Percentiles rank a stretch among this genome's conserved stretches.
phyloP scores from a whole-genome alignment of 2,797 vertebrate genomes.

The Loris lydekkerianus region DNA sequence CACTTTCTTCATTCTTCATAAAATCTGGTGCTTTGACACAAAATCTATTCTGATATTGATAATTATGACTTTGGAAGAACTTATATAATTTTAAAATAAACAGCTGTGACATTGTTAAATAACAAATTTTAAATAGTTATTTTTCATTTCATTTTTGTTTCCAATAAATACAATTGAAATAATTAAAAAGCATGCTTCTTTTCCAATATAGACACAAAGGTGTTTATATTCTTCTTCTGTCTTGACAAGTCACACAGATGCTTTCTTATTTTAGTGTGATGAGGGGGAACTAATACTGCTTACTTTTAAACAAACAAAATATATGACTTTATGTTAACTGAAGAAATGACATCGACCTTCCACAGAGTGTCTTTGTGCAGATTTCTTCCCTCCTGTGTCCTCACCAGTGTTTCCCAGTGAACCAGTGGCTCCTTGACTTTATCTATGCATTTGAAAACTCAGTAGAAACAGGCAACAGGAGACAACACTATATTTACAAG shows the following conservation, averaged over 20 bases:
- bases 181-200: neutral
- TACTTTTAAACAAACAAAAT: neutral
- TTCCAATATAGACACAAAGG: neutral
- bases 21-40: neutral
- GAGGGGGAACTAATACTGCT: neutral
- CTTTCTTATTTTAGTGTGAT: neutral
- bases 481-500: neutral
- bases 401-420: neutral
- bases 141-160: neutral
- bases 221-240: neutral
- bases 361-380: neutral
- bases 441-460: neutral
- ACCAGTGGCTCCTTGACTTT: neutral
- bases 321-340: neutral
- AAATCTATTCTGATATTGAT: conserved; percentile 18
- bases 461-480: neutral
- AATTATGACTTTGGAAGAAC: neutral
- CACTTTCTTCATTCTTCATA: neutral
- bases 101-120: neutral
- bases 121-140: neutral
- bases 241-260: neutral
- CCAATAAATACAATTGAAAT: neutral
- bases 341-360: neutral
- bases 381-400: neutral
- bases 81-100: conserved; percentile 12